Conservation (phyloP, 2,113 vertebrate genomes). For the Crypturellus undulatus region DNA sequence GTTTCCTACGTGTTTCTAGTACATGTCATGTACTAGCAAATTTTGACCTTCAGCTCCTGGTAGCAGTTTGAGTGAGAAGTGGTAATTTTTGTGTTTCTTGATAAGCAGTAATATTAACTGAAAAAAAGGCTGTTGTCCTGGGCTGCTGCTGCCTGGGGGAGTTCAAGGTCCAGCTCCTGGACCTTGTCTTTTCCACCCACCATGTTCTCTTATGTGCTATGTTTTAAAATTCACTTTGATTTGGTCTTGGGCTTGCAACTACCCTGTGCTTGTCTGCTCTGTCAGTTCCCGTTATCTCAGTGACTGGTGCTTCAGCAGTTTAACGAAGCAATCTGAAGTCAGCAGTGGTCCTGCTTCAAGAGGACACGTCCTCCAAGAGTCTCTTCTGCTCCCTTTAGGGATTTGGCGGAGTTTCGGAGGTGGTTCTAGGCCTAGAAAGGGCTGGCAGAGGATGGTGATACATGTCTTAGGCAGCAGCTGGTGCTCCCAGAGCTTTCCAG, state of each 20-base stretch:
- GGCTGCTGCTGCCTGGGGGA: neutral
- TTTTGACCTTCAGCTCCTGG: rapidly evolving
- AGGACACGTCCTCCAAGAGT: neutral
- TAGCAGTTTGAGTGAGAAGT: neutral
- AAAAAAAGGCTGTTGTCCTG: neutral
- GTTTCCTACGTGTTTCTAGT: neutral
- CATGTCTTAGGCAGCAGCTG: neutral
- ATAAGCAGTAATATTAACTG: rapidly evolving
- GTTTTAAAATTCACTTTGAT: neutral
- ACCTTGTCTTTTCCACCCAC: neutral
- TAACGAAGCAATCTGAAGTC: neutral
- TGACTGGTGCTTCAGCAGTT: rapidly evolving
- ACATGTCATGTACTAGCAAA: neutral
- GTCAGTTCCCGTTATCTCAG: neutral
- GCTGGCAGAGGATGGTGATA: neutral
- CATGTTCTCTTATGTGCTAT: neutral
- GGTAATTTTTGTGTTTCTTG: neutral
- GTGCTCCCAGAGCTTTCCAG: neutral
- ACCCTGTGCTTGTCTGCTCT: neutral
- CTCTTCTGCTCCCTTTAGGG: too few species aligned
- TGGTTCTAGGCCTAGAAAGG: rapidly evolving
- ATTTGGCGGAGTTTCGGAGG: neutral
- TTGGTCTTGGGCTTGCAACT: neutral
- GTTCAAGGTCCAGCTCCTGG: neutral
- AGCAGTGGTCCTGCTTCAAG: neutral